Evolutionary conservation across 1,140 invertebrate species (phyloP).

Genomic region (Pachypeltis micranthus): DNA sequence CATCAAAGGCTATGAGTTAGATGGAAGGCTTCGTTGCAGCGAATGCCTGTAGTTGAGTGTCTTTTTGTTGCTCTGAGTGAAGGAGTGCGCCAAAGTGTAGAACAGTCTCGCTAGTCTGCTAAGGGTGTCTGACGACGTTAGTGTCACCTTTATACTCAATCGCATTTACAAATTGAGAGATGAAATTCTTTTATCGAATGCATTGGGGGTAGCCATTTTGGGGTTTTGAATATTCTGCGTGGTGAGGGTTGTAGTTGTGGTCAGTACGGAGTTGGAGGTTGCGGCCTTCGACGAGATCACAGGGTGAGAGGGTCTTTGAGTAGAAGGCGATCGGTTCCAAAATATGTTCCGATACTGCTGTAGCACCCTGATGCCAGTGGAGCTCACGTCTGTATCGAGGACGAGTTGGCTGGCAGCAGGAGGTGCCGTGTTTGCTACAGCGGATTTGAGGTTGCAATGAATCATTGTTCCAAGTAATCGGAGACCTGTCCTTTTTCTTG

Average conservation of each 20-base stretch:
- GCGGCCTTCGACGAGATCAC: constrained; percentile 29
- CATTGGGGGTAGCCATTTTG: constrained; percentile 28
- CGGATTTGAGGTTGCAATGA: constrained; percentile 17
- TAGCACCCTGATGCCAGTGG: constrained; percentile 26
- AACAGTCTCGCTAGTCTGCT: too few relatives aligned
- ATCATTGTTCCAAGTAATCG: constrained; percentile 18
- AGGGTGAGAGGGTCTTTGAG: constrained; percentile 12
- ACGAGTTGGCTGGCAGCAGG: too few relatives aligned
- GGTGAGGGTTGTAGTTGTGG: too few relatives aligned
- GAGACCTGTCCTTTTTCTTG: constrained; percentile 15
- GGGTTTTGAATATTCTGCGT: constrained; percentile 29
- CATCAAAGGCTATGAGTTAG: too few relatives aligned
- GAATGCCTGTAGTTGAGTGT: too few relatives aligned
- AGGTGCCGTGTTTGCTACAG: constrained; percentile 9
- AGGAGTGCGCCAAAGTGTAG: too few relatives aligned
- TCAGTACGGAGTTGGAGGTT: constrained; percentile 31
- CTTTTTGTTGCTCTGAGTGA: too few relatives aligned
- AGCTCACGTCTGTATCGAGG: constrained; percentile 25
- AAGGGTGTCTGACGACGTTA: too few relatives aligned
- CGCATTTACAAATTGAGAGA: constrained; percentile 33
- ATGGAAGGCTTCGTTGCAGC: too few relatives aligned
- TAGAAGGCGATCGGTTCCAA: constrained; percentile 18
- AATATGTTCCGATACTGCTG: constrained; percentile 19
- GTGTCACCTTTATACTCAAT: constrained; percentile 29
- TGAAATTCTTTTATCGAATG: constrained; percentile 30